Evolutionary conservation across 1,140 invertebrate genomes (phyloP).

Genomic region (Platorchestia sp.): DNA sequence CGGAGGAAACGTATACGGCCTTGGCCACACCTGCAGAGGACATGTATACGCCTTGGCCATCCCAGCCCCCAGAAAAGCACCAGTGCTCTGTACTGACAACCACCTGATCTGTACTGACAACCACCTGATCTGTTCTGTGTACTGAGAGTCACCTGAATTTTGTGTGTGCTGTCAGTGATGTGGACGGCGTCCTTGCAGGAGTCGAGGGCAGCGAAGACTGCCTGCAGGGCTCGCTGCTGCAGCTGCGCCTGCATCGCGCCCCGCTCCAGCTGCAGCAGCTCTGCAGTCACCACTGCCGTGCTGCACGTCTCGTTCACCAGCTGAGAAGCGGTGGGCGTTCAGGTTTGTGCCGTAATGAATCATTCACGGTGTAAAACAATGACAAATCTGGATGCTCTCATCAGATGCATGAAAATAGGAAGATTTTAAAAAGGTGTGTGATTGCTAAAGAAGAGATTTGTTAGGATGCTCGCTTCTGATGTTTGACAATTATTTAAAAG

Average conservation of each 20-base stretch:
- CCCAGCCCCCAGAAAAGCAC: too few species aligned
- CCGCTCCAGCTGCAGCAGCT: slow-evolving; percentile 80
- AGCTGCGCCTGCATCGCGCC: slow-evolving; percentile 76
- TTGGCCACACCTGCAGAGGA: too few species aligned
- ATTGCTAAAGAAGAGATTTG: neutral
- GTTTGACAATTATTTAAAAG: neutral
- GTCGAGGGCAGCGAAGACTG: slow-evolving; percentile 87
- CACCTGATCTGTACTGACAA: too few species aligned
- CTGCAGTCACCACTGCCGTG: slow-evolving; percentile 79
- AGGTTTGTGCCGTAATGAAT: neutral
- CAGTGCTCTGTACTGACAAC: too few species aligned
- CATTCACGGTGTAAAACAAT: neutral
- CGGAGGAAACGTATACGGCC: too few species aligned
- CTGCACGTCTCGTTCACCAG: slow-evolving; percentile 81
- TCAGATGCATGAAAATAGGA: neutral
- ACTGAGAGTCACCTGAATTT: slow-evolving; percentile 82
- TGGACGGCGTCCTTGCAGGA: slow-evolving; percentile 87
- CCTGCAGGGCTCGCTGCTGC: slow-evolving; percentile 77
- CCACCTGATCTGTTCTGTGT: too few species aligned
- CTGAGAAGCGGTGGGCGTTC: slow-evolving; percentile 71
- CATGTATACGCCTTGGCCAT: too few species aligned
- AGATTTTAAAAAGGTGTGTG: neutral
- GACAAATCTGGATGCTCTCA: neutral
- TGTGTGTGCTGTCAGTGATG: slow-evolving; percentile 86
- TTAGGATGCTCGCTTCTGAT: neutral